Percentiles rank a stretch among this genome's conserved stretches.
phyloP scores from a whole-genome alignment of 2,113 vertebrate species.

The Lichenostomus cassidix region DNA sequence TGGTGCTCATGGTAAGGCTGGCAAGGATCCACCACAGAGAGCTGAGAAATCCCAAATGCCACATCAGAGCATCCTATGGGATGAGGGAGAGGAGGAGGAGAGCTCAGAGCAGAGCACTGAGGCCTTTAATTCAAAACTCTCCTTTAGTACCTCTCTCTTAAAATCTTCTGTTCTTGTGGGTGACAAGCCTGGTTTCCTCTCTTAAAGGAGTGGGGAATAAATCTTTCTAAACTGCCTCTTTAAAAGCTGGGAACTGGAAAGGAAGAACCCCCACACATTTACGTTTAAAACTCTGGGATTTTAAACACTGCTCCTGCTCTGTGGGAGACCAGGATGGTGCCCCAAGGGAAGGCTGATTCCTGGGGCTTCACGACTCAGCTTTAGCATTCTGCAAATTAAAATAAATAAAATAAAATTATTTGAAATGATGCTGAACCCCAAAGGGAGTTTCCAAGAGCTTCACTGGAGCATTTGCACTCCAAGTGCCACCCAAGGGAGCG shows the following conservation, averaged over 20 bases:
- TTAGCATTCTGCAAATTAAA: not conserved
- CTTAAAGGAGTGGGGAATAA: not conserved
- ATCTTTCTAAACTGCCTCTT: not conserved
- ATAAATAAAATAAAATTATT: not conserved
- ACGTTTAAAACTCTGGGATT: not conserved
- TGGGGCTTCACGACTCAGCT: not conserved
- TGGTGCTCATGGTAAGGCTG: not conserved
- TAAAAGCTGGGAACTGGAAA: not conserved
- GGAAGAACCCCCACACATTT: not conserved
- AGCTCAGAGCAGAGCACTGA: accelerated
- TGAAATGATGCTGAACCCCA: not conserved
- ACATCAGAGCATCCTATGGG: not conserved
- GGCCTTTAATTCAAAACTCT: not conserved
- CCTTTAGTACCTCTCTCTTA: not conserved
- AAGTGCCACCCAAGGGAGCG: accelerated
- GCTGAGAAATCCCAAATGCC: not conserved
- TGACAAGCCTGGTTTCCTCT: not conserved
- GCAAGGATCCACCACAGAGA: accelerated
- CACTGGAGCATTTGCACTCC: not conserved
- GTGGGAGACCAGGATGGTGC: not conserved
- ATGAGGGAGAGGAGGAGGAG: not conserved
- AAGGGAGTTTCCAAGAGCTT: not conserved
- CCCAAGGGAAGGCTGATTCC: not conserved
- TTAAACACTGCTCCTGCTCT: not conserved
- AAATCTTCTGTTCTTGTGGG: not conserved